Base-by-base conservation (phyloP, 1,140 invertebrate species). In the Aethina tumida region DNA sequence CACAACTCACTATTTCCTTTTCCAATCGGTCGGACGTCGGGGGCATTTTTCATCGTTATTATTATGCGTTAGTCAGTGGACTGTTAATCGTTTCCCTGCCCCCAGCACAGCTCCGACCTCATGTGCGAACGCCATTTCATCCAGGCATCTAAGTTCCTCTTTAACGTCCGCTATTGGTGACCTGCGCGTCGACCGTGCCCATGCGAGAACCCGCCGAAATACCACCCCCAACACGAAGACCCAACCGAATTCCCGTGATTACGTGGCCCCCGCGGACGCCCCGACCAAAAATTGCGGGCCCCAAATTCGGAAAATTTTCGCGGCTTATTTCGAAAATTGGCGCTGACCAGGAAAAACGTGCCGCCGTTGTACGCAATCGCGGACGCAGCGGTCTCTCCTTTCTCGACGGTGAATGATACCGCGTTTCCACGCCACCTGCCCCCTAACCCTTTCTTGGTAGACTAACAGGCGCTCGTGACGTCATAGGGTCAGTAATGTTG, bases 401-500 rank as follows among this genome's bases (percentile, higher is more conserved):
- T 35, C n/a, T n/a, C n/a, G n/a, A n/a, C n/a, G n/a, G 31, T 28
- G 39, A 36, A 36, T 36, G 35, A 36, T 19, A 36, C 25, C 26
- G 20, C 13, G 20, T 24, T 22, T 16, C 13, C 35, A 27, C 13
- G 19, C 16, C 10, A 28, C n/a, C 18, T 36, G 34, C 40, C 29
- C 45, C 45, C 43, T 46, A 45, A 46, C 43, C 44, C 32, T 41
- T 36, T 47, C 44, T 37, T 38, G 18, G 30, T 17, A 48, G 44
- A 48, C 49, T 39, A 35, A 36, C 27, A 32, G 45, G 46, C 43
- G 47, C 38, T 38, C 8, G 42, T 53, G 52, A 57, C 52, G 53
- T 57, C 55, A 57, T 39, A 43, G 13, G 36, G 42, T 45, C 43
- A 48, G 47, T 47, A 49, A 52, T 48, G 55, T 56, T 58, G 53